Percentiles rank a stretch among this genome's conserved stretches.
phyloP scores from a whole-genome alignment of 2,797 vertebrate species.

The Acipenser oxyrinchus region DNA sequence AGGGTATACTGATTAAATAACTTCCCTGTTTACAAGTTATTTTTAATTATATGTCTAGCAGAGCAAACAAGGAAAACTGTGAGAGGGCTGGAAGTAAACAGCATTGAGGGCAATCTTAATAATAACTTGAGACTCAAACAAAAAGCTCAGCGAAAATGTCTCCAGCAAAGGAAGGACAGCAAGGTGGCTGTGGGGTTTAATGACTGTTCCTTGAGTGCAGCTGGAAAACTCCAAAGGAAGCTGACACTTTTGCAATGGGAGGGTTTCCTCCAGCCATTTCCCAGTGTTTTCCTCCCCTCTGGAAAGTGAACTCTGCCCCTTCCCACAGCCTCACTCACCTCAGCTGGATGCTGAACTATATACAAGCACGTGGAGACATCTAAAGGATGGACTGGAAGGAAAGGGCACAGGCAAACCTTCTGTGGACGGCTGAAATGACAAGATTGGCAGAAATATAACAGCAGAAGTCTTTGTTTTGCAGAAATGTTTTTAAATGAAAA shows the following conservation, averaged over 20 bases:
- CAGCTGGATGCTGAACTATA: constrained; percentile 94
- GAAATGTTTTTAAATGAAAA: too few relatives aligned
- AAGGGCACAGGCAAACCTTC: constrained; percentile 96
- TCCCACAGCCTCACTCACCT: constrained; percentile 66
- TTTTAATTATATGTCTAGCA: background rate
- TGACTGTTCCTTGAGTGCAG: background rate
- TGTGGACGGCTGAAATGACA: constrained; percentile 72
- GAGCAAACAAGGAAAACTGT: background rate
- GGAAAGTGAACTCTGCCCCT: constrained; percentile 12
- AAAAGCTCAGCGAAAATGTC: background rate
- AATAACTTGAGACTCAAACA: background rate
- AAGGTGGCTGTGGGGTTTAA: constrained; percentile 1
- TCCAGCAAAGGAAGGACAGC: constrained; percentile 1
- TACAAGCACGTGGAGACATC: constrained; percentile 84
- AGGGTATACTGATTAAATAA: background rate
- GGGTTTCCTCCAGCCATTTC: constrained; percentile 17
- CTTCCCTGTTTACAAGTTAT: background rate
- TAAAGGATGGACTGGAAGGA: constrained; percentile 76
- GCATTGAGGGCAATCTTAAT: background rate
- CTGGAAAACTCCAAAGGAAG: constrained; percentile 4
- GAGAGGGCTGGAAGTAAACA: background rate
- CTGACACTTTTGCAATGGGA: background rate
- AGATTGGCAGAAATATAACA: constrained; percentile 30
- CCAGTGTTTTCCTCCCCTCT: constrained; percentile 13
- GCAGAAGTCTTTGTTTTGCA: too few relatives aligned